Percentiles rank a stretch among this genome's conserved stretches.
Evolutionary conservation across 2,888 invertebrate species (phyloP).

Genomic region (Lomographa bimaculata): DNA sequence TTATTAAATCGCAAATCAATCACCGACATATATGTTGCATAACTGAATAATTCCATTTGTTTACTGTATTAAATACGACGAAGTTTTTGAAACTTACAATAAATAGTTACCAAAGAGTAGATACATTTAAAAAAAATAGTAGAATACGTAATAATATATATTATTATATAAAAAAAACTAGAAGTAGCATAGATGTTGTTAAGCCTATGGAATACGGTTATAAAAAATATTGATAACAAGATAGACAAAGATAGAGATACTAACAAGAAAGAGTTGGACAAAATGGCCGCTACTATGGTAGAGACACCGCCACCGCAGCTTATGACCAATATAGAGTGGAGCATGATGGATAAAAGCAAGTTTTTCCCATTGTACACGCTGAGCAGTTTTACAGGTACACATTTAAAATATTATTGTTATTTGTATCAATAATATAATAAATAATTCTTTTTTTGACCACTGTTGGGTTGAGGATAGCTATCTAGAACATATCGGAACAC

Average conservation of each 20-base stretch:
- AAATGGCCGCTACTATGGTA: constrained; percentile 75
- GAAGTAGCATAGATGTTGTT: constrained; percentile 47
- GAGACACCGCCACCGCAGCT: constrained; percentile 84
- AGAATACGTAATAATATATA: no score
- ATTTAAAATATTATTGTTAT: no score
- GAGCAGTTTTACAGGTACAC: constrained; percentile 92
- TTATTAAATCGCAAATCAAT: no score
- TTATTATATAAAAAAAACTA: constrained; percentile 13
- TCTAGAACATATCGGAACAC: no score
- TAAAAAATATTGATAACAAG: constrained; percentile 32
- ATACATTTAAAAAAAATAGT: constrained; percentile 24
- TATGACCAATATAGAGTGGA: constrained; percentile 96
- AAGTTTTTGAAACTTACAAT: constrained; percentile 39
- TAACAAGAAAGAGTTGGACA: constrained; percentile 16
- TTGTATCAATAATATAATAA: no score
- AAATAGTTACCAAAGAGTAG: constrained; percentile 54
- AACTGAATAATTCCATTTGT: constrained; percentile 47
- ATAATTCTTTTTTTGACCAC: no score
- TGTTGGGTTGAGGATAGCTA: no score
- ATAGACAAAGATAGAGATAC: constrained; percentile 21
- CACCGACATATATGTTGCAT: no score
- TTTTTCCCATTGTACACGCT: constrained; percentile 96
- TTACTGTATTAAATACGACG: constrained; percentile 46
- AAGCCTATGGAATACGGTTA: constrained; percentile 44
- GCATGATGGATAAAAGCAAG: constrained; percentile 98